Base-by-base conservation (phyloP, 2,797 vertebrate species). In the Caiman crocodilus region DNA sequence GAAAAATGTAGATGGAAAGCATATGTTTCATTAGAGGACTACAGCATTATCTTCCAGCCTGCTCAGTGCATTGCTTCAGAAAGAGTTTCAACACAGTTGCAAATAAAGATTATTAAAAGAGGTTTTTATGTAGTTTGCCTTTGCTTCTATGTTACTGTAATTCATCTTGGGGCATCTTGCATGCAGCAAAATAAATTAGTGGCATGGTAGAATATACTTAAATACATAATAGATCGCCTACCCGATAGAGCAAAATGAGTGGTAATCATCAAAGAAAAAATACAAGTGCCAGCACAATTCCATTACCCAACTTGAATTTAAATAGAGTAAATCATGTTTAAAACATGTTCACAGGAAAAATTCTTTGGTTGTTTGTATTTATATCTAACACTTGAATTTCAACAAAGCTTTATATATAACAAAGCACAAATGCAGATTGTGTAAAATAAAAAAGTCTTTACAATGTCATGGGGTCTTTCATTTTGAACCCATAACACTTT, bases 51-150 rank as follows among this genome's bases (percentile, higher is more conserved):
- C 18, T 11, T 69, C 18, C 30, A 69, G 20, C 18, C 56, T 28
- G 85, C 83, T 91, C 88, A 67, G 32, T n/a, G 12, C 42, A 83
- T 73, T 64, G 42, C 89, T 94, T 90, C 78, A 35, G 76, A 73
- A 90, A 75, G 61, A 87, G 92, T 92, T 75, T 91, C 35, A 76
- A 55, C 59, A 93, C 91, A 84, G 86, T 71, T 84, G 56, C 67
- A 76, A 64, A 64, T 1, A 2, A 82, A 26, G 76, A 82, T 85
- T 82, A 82, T 2, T 3, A 75, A 81, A 87, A 1, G 4, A 12
- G 50, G 25, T 55, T 26, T 81, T 93, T 88, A 82, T 83, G 18
- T 69, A 21, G 61, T 92, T 91, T 92, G 84, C 12, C 30, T 87
- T 78, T 71, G 75, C 16, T 15, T 18, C 76, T 82, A 20, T 15